Base-by-base conservation (phyloP, 2,797 vertebrate species). In the Danio choprae region DNA sequence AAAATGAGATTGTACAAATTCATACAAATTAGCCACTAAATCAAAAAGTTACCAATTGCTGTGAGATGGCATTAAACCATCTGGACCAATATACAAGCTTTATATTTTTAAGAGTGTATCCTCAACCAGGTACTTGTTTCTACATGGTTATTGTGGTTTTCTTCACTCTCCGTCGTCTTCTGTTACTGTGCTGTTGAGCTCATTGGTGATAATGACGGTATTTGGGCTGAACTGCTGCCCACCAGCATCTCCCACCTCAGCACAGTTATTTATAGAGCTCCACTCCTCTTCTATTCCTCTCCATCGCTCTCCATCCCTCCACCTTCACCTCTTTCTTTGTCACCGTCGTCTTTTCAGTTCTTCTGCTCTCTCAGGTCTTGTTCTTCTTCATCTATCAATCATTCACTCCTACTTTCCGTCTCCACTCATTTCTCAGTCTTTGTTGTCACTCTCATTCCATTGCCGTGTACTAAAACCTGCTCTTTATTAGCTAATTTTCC, bases 231-330 rank as follows among this genome's bases (percentile, higher is more conserved):
- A 76, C 71, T 81, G 69, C 85, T 80, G 80, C 73, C 62, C 75
- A 20, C 73, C 63, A 77, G 77, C 68, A 71, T 79, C 77, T 72
- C 76, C 81, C 84, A 87, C 82, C 76, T 79, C 76, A 55, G 64
- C 72, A 60, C 43, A 20, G 68, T 82, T 86, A 84, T 86, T 83
- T 76, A 86, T 84, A 86, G 69, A 77, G 71, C 74, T 82, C 12
- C 20, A 48, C 58, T 82, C 77, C 64, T 82, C 76, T 77, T 83
- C 74, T 51, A 72, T 70, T 63, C 44, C 69, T 76, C 56, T 77
- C 44, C 70, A 70, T 72, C 63, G 63, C 77, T 65, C 76, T 73
- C 74, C 58, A 69, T 68, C 69, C 64, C 51, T 77, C 63, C 60
- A 53, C 70, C 53, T 81, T 82, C 62, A 79, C 71, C 81, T 82